These are phyloP conservation scores for Fregata magnificens DNA, from an alignment of 2,113 vertebrate species.

Conservation along the genomic window DNA sequence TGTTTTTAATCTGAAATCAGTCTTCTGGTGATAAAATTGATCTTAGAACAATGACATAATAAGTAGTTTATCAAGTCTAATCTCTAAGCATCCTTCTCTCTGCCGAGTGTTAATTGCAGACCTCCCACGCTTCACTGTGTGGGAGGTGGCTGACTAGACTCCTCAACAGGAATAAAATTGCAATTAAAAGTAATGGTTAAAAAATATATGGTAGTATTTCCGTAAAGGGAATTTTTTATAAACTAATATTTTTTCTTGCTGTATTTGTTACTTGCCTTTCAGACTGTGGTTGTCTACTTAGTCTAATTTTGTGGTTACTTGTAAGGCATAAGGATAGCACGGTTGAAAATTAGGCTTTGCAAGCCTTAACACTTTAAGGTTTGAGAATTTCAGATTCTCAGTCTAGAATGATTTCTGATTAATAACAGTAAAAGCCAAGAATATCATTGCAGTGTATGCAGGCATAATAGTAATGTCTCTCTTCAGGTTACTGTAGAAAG, in stretches of 20 bases:
- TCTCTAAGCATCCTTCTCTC: not conserved
- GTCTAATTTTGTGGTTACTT: not conserved
- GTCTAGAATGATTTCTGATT: not conserved
- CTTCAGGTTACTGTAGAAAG: not conserved
- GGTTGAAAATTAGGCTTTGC: not conserved
- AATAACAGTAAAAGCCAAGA: not conserved
- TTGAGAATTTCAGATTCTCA: not conserved
- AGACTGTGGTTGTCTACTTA: not conserved
- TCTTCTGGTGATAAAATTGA: not conserved
- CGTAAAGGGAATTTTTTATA: not conserved
- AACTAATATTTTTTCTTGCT: not conserved
- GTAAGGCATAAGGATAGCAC: not conserved
- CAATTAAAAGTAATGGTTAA: not conserved
- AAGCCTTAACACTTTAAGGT: not conserved
- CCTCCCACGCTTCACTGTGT: not conserved
- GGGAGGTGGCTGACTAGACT: constrained; percentile 19
- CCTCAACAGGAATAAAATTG: not conserved
- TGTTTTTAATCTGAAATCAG: not conserved
- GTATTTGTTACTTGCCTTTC: not conserved
- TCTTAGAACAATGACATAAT: not conserved
- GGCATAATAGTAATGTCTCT: not conserved
- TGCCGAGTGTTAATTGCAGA: not conserved
- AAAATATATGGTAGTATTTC: not conserved
- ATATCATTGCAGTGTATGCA: not conserved
- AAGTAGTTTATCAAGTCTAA: not conserved